A percentile compares a stretch with the other conserved stretches of the same genome.
Conservation (phyloP, 2,113 vertebrate genomes). For the Epinephelus cyanopodus region DNA sequence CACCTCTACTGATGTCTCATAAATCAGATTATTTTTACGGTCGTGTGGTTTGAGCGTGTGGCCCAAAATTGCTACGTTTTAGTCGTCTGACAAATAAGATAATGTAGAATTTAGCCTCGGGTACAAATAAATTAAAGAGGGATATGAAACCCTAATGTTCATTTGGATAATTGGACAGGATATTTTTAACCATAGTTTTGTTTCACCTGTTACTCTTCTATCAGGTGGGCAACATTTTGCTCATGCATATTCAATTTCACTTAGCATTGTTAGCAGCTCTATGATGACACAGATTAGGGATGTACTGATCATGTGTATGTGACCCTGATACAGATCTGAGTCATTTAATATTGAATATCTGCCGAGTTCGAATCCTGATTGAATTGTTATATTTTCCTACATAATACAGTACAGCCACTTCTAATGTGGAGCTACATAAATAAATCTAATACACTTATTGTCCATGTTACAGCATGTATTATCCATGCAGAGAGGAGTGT, state of each 20-base stretch:
- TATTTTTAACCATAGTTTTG: conserved; percentile 8
- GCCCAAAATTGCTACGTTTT: neutral
- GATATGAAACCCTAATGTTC: conserved; percentile 11
- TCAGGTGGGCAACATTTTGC: neutral
- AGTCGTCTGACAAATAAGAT: neutral
- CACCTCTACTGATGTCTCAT: conserved; percentile 11
- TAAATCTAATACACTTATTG: neutral
- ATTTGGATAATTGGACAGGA: conserved; percentile 8
- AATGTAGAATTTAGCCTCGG: conserved; percentile 2
- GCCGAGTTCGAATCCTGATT: neutral
- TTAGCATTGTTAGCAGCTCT: neutral
- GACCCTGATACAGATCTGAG: conserved; percentile 13
- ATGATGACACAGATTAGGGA: neutral
- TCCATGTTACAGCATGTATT: neutral
- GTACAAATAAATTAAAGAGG: conserved; percentile 13
- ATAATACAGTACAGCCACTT: neutral
- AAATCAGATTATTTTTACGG: neutral
- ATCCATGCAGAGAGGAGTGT: neutral
- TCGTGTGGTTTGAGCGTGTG: neutral
- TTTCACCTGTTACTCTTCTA: neutral
- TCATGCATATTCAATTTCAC: neutral
- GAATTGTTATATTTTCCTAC: neutral
- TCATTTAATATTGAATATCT: conserved; percentile 15
- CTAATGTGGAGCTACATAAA: neutral
- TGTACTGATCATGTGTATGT: conserved; percentile 5